Percentiles rank a stretch among this genome's conserved stretches.
phyloP scores from a whole-genome alignment of 2,797 vertebrate species.

The Lates japonicus region DNA sequence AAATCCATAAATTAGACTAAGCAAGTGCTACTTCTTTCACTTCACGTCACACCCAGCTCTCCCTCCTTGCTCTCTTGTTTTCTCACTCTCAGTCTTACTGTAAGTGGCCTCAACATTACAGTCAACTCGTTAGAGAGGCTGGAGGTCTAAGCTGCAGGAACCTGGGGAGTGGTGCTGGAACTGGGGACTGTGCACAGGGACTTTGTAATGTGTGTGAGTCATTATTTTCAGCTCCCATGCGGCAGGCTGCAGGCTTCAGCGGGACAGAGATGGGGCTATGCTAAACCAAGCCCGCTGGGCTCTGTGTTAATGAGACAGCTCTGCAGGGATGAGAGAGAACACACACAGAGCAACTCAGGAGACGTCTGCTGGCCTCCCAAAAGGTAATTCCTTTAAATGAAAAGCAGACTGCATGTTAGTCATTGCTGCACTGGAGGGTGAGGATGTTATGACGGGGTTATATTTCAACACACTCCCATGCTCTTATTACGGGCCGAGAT shows the following conservation, averaged over 20 bases:
- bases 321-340: slow-evolving; percentile 75
- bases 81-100: slow-evolving; percentile 27
- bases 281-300: slow-evolving; percentile 62
- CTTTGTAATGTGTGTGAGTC: slow-evolving; percentile 68
- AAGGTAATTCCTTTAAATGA: slow-evolving; percentile 86
- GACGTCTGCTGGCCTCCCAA: slow-evolving; percentile 62
- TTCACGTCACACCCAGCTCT: slow-evolving; percentile 33
- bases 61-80: slow-evolving; percentile 31
- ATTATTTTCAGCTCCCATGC: slow-evolving; percentile 75
- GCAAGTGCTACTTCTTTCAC: slow-evolving; percentile 46
- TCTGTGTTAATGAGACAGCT: slow-evolving; percentile 86
- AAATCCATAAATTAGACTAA: slow-evolving; percentile 63
- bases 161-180: slow-evolving; percentile 53
- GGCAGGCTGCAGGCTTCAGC: slow-evolving; percentile 53
- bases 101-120: slow-evolving; percentile 60
- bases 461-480: slow-evolving; percentile 75
- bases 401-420: slow-evolving; percentile 84
- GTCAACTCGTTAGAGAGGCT: slow-evolving; percentile 67
- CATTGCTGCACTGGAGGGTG: slow-evolving; percentile 76
- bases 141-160: slow-evolving; percentile 41
- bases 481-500: slow-evolving; percentile 64
- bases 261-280: slow-evolving; percentile 68
- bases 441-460: slow-evolving; percentile 79
- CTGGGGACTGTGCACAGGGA: slow-evolving; percentile 55
- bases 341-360: no score